A percentile compares a stretch with the other conserved stretches of the same genome.
phyloP scores from a whole-genome alignment of 2,888 invertebrate genomes.

The Parelbella ahira region DNA sequence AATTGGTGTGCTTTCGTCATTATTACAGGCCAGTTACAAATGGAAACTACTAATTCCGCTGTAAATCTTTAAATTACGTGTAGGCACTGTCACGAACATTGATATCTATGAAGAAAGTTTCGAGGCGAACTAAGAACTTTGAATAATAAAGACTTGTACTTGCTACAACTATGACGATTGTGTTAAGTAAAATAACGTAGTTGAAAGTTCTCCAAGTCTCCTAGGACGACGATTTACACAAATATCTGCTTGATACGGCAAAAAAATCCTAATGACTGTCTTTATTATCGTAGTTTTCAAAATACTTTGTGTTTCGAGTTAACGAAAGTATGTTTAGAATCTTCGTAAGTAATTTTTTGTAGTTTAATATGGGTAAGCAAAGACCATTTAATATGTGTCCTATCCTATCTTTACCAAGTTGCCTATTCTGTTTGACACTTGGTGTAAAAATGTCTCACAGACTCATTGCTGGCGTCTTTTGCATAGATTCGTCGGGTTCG shows the following conservation, averaged over 20 bases:
- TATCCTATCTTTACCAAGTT: no score
- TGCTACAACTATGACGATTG: conserved; percentile 50
- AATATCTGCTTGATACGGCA: conserved; percentile 2
- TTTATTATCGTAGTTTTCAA: conserved; percentile 18
- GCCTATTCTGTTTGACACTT: conserved; percentile 10
- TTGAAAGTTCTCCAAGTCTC: conserved; percentile 32
- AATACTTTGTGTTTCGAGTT: no score
- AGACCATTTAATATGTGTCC: no score
- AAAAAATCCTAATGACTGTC: conserved; percentile 19
- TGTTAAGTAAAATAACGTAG: conserved; percentile 51
- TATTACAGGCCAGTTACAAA: no score
- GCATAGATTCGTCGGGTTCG: conserved; percentile 16
- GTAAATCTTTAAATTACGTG: no score
- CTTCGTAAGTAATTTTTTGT: no score
- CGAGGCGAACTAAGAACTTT: conserved; percentile 52
- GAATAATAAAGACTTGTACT: conserved; percentile 57
- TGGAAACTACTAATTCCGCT: no score
- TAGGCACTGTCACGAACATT: no score
- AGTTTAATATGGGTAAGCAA: no score
- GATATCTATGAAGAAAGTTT: conserved; percentile 64
- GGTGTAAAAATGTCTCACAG: conserved; percentile 8
- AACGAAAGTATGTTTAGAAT: no score
- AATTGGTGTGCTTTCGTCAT: no score
- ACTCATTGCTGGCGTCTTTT: conserved; percentile 7
- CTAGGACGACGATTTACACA: conserved; percentile 26